Evolutionary conservation across 2,797 vertebrate genomes (phyloP), one percentile per base, ranked within the genome.

Genomic region (Mus caroli): DNA sequence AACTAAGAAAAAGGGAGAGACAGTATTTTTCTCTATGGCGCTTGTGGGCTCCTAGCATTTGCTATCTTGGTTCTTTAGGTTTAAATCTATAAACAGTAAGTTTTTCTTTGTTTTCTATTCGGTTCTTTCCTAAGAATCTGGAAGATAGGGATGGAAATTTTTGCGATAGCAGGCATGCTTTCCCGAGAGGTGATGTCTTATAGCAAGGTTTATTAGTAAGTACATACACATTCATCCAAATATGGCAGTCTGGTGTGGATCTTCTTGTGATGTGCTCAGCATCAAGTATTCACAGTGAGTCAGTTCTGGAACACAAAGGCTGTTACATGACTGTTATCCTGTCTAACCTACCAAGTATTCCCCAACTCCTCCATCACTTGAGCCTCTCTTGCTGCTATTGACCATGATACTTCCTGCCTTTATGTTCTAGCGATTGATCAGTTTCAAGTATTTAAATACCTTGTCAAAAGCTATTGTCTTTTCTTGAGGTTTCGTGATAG

Each of bases 391-490:
- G 78, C 15, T 79, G 58, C 46, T 77, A 87, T 71, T 89, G 56
- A 97, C 95, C 0, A 50, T 86, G 98, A 94, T 31, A 76, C 43
- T 79, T 82, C 89, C 88, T 83, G 11, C 88, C 91, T 94, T 96
- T 28, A 4, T 95, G 77, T 91, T 96, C 83, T 95, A 93, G 34
- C 84, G 93, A 93, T 88, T 82, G 24, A 26, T 91, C 93, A 97
- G 43, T 86, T 97, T 60, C 56, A 96, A 97, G 83, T 91, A 97
- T 97, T 97, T 97, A 98, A 97, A 98, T 87, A 50, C 5, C 88
- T 95, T 94, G 90, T 98, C 97, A 98, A 92, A 98, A 97, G 75
- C 43, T 77, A 22, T 90, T 92, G 96, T 92, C 31, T 73, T 97
- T 83, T 6, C n/a, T 96, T 97, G 98, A 94, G 37, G 3, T 97